phyloP scores from a whole-genome alignment of 2,888 invertebrate species.

The Pasiphila rectangulata region DNA sequence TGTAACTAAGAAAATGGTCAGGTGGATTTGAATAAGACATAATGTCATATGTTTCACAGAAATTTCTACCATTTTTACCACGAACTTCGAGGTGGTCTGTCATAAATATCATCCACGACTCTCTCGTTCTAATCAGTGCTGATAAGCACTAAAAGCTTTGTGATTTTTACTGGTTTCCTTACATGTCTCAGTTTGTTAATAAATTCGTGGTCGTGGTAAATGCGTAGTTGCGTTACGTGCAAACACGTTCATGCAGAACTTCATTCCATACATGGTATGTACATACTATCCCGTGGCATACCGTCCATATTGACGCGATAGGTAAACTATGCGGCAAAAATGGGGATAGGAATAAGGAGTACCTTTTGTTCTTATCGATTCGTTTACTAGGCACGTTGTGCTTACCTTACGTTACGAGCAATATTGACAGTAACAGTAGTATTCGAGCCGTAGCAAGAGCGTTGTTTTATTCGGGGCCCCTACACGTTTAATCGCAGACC shows the following conservation, averaged over 20 bases:
- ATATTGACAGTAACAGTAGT: neutral
- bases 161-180: constrained; percentile 38
- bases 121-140: constrained; percentile 32
- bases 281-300: constrained; percentile 36
- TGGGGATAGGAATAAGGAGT: constrained; percentile 8
- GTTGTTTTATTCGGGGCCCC: neutral
- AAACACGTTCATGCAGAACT: constrained; percentile 27
- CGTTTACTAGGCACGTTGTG: constrained; percentile 5
- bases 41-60: constrained; percentile 35
- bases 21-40: constrained; percentile 23
- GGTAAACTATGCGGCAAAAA: constrained; percentile 7
- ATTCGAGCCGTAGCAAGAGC: neutral
- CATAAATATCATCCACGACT: constrained; percentile 33
- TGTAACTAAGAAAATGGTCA: neutral
- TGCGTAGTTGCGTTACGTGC: constrained; percentile 32
- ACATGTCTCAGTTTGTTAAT: constrained; percentile 31
- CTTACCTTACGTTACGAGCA: neutral
- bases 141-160: constrained; percentile 37
- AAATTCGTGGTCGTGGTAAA: constrained; percentile 34
- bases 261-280: constrained; percentile 31
- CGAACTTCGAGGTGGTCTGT: constrained; percentile 33
- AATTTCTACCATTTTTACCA: constrained; percentile 36
- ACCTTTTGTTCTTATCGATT: constrained; percentile 3
- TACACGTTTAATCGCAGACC: constrained; percentile 8
- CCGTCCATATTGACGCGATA: constrained; percentile 7